Conservation (phyloP, 2,888 invertebrate genomes). For the Acrobasis consociella region DNA sequence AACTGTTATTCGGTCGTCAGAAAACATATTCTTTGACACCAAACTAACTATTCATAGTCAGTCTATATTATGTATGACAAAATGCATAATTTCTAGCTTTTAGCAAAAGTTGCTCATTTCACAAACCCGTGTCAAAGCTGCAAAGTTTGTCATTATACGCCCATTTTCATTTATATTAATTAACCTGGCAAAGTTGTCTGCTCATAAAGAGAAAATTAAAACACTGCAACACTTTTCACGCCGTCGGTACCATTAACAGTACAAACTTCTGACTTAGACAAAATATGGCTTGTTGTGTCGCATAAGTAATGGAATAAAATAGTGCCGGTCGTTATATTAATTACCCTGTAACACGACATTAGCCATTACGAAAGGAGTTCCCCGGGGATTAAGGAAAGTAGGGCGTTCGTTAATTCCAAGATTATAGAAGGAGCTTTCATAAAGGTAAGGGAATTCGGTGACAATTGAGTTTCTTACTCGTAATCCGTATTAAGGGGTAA, state of each 20-base stretch:
- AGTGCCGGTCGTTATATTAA: slow-evolving; percentile 73
- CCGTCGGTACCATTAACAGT: slow-evolving; percentile 43
- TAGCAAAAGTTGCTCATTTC: neutral
- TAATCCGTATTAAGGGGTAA: slow-evolving; percentile 16
- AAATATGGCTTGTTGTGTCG: slow-evolving; percentile 60
- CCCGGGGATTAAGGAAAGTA: slow-evolving; percentile 35
- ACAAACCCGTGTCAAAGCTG: slow-evolving; percentile 7
- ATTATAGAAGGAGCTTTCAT: slow-evolving; percentile 25
- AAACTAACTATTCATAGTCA: too few species aligned
- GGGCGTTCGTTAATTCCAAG: slow-evolving; percentile 32
- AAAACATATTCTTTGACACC: too few species aligned
- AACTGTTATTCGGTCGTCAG: too few species aligned
- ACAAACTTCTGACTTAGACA: slow-evolving; percentile 63
- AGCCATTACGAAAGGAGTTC: slow-evolving; percentile 43
- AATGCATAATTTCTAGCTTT: neutral
- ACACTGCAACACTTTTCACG: slow-evolving; percentile 36
- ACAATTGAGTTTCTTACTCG: slow-evolving; percentile 19
- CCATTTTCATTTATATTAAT: slow-evolving; percentile 17
- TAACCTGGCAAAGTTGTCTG: slow-evolving; percentile 10
- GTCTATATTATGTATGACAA: too few species aligned
- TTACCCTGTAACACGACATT: slow-evolving; percentile 74
- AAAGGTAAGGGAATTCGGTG: slow-evolving; percentile 8
- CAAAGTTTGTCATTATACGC: slow-evolving; percentile 6
- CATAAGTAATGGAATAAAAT: slow-evolving; percentile 77
- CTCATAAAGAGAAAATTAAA: slow-evolving; percentile 18